These are phyloP conservation scores for Ephestia elutella DNA, from an alignment of 1,140 invertebrate species.

Conservation along the genomic window DNA sequence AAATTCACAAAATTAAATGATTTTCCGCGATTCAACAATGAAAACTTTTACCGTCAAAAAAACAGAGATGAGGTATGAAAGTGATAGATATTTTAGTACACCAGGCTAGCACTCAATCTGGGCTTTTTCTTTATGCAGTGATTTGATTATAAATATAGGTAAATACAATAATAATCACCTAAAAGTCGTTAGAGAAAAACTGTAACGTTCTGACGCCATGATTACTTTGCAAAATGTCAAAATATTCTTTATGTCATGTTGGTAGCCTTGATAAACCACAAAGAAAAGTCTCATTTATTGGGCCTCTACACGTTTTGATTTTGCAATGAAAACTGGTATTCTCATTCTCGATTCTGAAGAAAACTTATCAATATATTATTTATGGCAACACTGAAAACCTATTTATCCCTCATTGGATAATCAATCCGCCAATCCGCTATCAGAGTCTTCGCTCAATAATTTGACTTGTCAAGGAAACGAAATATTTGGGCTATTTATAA, in stretches of 20 bases:
- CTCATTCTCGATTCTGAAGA: too few species aligned
- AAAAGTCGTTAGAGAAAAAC: conserved; percentile 98
- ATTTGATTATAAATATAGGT: neutral
- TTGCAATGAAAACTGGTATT: too few species aligned
- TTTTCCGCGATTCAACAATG: neutral
- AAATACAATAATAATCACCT: conserved; percentile 79
- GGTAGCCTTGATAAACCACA: conserved; percentile 10
- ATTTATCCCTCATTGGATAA: conserved; percentile 27
- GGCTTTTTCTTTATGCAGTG: neutral
- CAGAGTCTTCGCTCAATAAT: conserved; percentile 54
- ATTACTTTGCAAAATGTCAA: conserved; percentile 75
- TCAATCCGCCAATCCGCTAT: conserved; percentile 37
- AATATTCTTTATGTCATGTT: conserved; percentile 28
- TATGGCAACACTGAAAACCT: conserved; percentile 1
- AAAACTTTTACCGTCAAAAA: neutral
- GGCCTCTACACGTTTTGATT: too few species aligned
- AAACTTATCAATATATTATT: neutral
- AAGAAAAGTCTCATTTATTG: too few species aligned
- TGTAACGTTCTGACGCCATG: conserved; percentile 97
- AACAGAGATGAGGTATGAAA: neutral
- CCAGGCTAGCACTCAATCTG: neutral
- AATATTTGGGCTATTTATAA: conserved; percentile 47
- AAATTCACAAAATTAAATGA: conserved; percentile 15
- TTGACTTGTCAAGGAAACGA: conserved; percentile 35
- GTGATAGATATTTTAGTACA: neutral